Evolutionary conservation across 2,888 invertebrate genomes (phyloP).

Genomic region (Thera britannica): DNA sequence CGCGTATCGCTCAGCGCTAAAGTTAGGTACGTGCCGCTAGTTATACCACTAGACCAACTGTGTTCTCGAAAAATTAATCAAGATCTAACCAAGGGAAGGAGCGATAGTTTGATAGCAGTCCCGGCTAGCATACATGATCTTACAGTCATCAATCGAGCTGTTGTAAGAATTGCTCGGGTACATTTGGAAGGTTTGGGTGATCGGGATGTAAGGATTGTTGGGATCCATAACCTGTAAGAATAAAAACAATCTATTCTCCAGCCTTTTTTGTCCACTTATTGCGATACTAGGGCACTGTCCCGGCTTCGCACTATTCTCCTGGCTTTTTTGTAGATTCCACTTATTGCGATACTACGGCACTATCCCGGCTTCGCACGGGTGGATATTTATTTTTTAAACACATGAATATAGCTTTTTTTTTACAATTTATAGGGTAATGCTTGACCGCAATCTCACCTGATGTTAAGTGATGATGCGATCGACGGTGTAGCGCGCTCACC

Average conservation of each 20-base stretch:
- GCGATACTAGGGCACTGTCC: background rate
- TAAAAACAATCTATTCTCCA: background rate
- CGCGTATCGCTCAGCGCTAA: too few species aligned
- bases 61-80: background rate
- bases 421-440: too few species aligned
- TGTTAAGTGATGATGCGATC: too few species aligned
- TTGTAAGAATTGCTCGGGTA: slow-evolving; percentile 45
- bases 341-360: too few species aligned
- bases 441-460: too few species aligned
- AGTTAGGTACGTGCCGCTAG: too few species aligned
- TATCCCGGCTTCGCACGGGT: background rate
- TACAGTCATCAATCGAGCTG: slow-evolving; percentile 38
- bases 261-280: too few species aligned
- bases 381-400: background rate
- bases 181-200: slow-evolving; percentile 70
- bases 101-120: slow-evolving; percentile 63
- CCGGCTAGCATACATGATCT: slow-evolving; percentile 56
- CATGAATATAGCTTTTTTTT: too few species aligned
- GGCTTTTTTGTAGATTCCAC: too few species aligned
- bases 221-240: slow-evolving; percentile 49
- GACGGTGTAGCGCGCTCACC: too few species aligned
- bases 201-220: slow-evolving; percentile 52
- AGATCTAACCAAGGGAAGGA: slow-evolving; percentile 63
- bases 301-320: background rate
- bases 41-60: too few species aligned